These are phyloP conservation scores for Natator depressus DNA, from an alignment of 2,113 vertebrate species.

Conservation along the genomic window DNA sequence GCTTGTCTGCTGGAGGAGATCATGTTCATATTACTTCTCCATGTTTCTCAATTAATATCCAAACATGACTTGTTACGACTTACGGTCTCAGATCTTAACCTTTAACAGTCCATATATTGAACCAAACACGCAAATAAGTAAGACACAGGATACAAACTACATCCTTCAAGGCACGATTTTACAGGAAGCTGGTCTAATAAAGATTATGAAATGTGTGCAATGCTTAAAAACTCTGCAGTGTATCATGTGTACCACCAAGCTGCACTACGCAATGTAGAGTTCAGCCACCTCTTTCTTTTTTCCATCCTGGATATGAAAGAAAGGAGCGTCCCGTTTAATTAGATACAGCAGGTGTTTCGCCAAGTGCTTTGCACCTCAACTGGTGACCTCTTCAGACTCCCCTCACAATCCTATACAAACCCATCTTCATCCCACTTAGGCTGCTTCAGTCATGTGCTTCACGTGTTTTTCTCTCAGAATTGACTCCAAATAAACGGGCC, in stretches of 20 bases:
- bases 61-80: too few species aligned
- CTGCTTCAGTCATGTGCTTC: not conserved
- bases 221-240: accelerated
- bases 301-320: not conserved
- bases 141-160: accelerated
- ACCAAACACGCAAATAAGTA: not conserved
- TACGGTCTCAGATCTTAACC: accelerated
- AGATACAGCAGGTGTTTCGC: not conserved
- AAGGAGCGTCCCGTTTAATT: not conserved
- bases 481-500: slow-evolving; percentile 56
- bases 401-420: not conserved
- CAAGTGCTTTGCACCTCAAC: not conserved
- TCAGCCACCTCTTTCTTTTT: not conserved
- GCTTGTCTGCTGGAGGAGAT: not conserved
- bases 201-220: accelerated
- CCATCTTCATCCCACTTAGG: not conserved
- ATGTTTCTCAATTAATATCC: accelerated
- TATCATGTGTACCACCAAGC: accelerated
- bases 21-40: accelerated
- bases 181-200: accelerated
- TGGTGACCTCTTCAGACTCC: not conserved
- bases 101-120: not conserved
- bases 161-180: accelerated
- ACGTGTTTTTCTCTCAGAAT: not conserved
- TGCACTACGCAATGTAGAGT: accelerated